phyloP scores from a whole-genome alignment of 1,140 invertebrate species.

The Psix sp. region DNA sequence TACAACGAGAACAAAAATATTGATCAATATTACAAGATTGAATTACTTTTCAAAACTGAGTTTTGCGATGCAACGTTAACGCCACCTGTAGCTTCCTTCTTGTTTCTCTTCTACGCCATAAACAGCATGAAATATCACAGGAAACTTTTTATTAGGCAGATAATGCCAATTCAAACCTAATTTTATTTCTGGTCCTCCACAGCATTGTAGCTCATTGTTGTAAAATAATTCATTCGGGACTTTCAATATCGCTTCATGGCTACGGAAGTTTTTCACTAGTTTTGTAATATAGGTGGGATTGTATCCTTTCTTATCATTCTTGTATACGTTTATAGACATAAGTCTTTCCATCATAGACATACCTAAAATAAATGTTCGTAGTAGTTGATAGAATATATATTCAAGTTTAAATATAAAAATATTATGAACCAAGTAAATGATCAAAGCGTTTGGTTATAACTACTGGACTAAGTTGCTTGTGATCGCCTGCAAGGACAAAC shows the following conservation, averaged over 20 bases:
- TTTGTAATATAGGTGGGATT: conserved; percentile 81
- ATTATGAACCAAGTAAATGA: conserved; percentile 63
- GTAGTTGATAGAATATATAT: neutral
- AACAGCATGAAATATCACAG: conserved; percentile 83
- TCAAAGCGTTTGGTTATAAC: conserved; percentile 79
- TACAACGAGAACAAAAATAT: neutral
- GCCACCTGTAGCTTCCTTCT: conserved; percentile 19
- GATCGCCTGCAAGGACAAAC: conserved; percentile 89
- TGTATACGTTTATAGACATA: conserved; percentile 24
- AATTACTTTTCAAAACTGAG: too few relatives aligned
- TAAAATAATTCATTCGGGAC: conserved; percentile 83
- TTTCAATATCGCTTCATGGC: conserved; percentile 79
- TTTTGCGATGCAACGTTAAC: neutral
- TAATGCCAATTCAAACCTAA: conserved; percentile 67
- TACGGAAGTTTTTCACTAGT: conserved; percentile 82
- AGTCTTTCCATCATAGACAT: conserved; percentile 48
- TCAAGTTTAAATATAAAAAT: neutral
- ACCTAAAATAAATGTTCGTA: conserved; percentile 12
- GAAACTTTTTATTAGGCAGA: conserved; percentile 77
- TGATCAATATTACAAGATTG: too few relatives aligned
- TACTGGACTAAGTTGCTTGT: conserved; percentile 88
- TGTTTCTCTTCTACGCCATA: conserved; percentile 72
- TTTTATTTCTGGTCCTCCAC: conserved; percentile 45
- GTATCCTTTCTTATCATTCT: conserved; percentile 74
- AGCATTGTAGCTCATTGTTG: conserved; percentile 75